Conservation (phyloP, 1,140 invertebrate genomes). For the Subanguina moxae region DNA sequence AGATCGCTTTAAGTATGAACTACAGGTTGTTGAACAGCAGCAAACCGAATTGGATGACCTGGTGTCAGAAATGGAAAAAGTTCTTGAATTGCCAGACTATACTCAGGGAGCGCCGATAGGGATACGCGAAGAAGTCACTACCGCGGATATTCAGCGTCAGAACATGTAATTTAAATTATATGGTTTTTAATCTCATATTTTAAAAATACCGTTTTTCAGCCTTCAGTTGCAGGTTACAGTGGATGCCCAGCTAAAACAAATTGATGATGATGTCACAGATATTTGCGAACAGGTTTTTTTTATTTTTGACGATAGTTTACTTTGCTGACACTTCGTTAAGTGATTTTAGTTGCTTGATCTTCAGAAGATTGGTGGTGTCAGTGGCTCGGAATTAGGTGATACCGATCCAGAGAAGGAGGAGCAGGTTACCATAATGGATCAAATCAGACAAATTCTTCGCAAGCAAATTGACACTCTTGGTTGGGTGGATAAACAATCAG, state of each 20-base stretch:
- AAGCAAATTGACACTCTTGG: slow-evolving; percentile 30
- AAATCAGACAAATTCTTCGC: slow-evolving; percentile 33
- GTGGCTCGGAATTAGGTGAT: slow-evolving; percentile 4
- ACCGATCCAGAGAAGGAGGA: slow-evolving; percentile 13
- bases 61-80: slow-evolving; percentile 24
- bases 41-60: slow-evolving; percentile 24
- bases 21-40: slow-evolving; percentile 30
- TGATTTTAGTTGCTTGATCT: slow-evolving; percentile 28
- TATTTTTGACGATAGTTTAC: background rate
- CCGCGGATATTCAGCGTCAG: slow-evolving; percentile 25
- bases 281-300: slow-evolving; percentile 28
- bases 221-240: slow-evolving; percentile 24
- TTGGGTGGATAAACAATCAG: slow-evolving; percentile 36
- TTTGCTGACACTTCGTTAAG: background rate
- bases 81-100: slow-evolving; percentile 15
- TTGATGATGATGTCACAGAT: slow-evolving; percentile 29
- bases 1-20: slow-evolving; percentile 29
- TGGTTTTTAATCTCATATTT: slow-evolving; percentile 4
- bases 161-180: slow-evolving; percentile 32
- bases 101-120: slow-evolving; percentile 9
- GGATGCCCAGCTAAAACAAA: slow-evolving; percentile 31
- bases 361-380: slow-evolving; percentile 13
- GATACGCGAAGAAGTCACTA: slow-evolving; percentile 11
- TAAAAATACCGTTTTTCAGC: slow-evolving; percentile 14
- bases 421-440: slow-evolving; percentile 12